phyloP scores from a whole-genome alignment of 1,140 invertebrate species.

The Zaprionus africanus region DNA sequence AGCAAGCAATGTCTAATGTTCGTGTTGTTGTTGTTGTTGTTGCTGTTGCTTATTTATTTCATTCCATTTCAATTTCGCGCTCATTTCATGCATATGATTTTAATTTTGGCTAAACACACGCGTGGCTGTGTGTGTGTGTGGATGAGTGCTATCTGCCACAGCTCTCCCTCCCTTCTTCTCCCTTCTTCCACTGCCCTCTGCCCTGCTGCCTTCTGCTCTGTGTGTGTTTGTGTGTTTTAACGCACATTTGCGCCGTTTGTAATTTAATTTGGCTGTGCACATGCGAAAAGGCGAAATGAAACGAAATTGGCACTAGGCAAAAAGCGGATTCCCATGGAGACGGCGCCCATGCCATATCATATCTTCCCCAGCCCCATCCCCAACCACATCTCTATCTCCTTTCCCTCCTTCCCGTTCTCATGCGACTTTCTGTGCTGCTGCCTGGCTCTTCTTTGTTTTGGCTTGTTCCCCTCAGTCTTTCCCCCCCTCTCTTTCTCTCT shows the following conservation, averaged over 20 bases:
- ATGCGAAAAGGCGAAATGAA: constrained; percentile 38
- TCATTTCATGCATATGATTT: constrained; percentile 83
- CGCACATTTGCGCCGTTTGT: constrained; percentile 64
- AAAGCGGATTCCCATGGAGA: constrained; percentile 20
- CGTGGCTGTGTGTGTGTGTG: constrained; percentile 25
- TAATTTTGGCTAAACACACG: constrained; percentile 70
- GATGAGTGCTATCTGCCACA: background rate
- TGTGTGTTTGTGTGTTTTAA: constrained; percentile 30
- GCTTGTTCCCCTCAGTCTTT: background rate
- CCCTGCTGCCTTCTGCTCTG: background rate
- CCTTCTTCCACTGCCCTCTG: no score
- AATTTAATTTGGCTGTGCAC: constrained; percentile 68
- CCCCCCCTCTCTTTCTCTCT: background rate
- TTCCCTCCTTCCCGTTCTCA: no score
- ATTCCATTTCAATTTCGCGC: constrained; percentile 80
- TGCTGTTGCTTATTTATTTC: constrained; percentile 63
- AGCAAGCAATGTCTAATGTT: no score
- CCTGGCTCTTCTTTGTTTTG: background rate
- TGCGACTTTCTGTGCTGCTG: no score
- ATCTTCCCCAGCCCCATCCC: background rate
- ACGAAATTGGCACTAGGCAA: constrained; percentile 37
- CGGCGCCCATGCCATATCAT: background rate
- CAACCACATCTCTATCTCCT: background rate
- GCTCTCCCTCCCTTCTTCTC: background rate
- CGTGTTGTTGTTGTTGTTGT: constrained; percentile 29